A percentile compares a stretch with the other conserved stretches of the same genome.
phyloP scores from a whole-genome alignment of 92 coral and sea anemone species.

The Porites lobata region DNA sequence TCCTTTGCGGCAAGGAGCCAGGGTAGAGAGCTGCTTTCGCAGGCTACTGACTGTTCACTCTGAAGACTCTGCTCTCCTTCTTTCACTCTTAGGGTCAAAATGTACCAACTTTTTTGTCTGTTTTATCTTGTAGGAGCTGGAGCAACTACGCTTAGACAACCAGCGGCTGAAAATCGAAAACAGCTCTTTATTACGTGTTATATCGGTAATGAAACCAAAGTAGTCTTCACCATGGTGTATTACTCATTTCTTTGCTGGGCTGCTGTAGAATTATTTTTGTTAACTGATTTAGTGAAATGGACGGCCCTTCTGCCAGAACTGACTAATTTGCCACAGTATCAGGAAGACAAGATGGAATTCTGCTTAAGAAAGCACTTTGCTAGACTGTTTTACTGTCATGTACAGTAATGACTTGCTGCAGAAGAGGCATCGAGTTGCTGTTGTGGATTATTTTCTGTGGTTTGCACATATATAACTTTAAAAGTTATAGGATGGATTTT shows the following conservation, averaged over 20 bases:
- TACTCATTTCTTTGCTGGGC: constrained; percentile 36
- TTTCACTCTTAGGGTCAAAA: background rate
- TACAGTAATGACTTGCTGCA: constrained; percentile 1
- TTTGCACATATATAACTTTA: constrained; percentile 26
- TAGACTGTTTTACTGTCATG: background rate
- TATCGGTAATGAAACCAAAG: constrained; percentile 75
- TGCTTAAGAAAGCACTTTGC: constrained; percentile 15
- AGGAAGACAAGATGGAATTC: constrained; percentile 6
- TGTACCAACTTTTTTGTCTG: background rate
- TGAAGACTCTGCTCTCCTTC: background rate
- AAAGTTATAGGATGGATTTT: constrained; percentile 38
- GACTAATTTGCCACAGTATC: background rate
- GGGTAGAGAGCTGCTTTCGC: too few species aligned
- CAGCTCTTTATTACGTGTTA: constrained; percentile 95
- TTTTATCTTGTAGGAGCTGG: constrained; percentile 77
- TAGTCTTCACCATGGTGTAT: constrained; percentile 11
- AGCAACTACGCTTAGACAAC: constrained; percentile 83
- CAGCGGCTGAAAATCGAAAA: constrained; percentile 91
- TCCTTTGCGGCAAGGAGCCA: too few species aligned
- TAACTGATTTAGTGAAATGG: constrained; percentile 54
- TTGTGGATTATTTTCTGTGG: constrained; percentile 25
- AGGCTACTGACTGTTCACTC: background rate
- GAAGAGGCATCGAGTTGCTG: background rate
- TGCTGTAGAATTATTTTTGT: constrained; percentile 54
- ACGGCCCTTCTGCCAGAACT: constrained; percentile 34